Conservation (phyloP, 2,888 invertebrate species). For the Papilio gigon region DNA sequence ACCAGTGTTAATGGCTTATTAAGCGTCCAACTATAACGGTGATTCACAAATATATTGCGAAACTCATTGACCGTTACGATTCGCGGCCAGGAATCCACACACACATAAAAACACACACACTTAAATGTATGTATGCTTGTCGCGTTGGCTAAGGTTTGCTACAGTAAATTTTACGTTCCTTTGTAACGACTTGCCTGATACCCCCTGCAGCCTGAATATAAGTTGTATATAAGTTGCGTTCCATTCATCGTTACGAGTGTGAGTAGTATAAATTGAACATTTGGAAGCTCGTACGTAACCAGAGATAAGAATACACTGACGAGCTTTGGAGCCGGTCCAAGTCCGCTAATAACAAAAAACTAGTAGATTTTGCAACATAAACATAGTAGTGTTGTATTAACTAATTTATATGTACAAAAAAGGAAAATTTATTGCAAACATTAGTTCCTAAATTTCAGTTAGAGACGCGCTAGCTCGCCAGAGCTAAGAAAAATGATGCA, state of each 20-base stretch:
- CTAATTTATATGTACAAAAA: neutral
- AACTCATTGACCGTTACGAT: neutral
- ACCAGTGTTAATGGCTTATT: slow-evolving; percentile 13
- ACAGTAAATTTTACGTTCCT: neutral
- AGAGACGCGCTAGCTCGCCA: no score
- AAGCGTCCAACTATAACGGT: slow-evolving; percentile 4
- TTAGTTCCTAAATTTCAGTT: no score
- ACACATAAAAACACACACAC: no score
- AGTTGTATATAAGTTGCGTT: neutral
- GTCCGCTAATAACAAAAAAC: neutral
- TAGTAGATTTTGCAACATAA: slow-evolving; percentile 4
- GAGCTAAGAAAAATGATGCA: no score
- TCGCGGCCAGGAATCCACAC: neutral
- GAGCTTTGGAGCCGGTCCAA: slow-evolving; percentile 6
- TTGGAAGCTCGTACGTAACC: neutral
- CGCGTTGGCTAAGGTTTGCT: neutral
- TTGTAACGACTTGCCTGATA: neutral
- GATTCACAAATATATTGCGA: slow-evolving; percentile 7
- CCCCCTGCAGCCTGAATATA: no score
- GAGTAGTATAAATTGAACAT: neutral
- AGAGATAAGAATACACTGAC: slow-evolving; percentile 12
- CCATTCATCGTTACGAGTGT: neutral
- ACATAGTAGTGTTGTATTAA: neutral
- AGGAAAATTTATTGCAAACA: neutral
- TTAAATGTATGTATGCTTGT: neutral